Base-by-base conservation (phyloP, 2,797 vertebrate genomes). In the Allobates femoralis region DNA sequence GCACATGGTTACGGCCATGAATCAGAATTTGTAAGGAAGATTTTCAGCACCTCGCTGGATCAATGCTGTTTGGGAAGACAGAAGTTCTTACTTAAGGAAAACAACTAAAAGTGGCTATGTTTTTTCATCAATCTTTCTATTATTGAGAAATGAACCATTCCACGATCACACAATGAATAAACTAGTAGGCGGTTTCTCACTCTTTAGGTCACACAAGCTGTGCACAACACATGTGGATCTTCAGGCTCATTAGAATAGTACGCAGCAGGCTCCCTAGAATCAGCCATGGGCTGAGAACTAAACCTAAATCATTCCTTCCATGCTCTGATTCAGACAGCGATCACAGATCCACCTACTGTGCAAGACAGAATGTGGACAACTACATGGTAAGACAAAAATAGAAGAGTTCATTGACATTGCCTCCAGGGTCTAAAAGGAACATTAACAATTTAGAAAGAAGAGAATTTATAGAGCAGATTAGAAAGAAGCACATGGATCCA, bases 181-280 rank as follows among this genome's bases (percentile, higher is more conserved):
- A 12, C 23, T 15, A 58, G 32, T 32, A 58, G 28, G 7, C 37
- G 28, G 23, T 60, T 60, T 34, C 15, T 28, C 41, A 18, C 34
- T 79, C 14, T 26, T 62, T 46, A 62, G 34, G 23, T 64, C 78
- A 51, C 15, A 51, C 6, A 55, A 23, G 28, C 46, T 21, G 30
- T 21, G 16, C 15, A 78, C 7, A 76, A 74, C 41, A 82, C 51
- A 77, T 62, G 64, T 66, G 30, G 23, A 67, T 66, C 64, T 81
- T 30, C 50, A 53, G 19, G 1, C 58, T 86, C 60, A 32, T 66
- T 76, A 67, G 46, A 37, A 12, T 23, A 2, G 28, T 81, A 46
- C 73, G n/a, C 79, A 82, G 79, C 58, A 81, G 67, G 79, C 55
- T n/a, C 34, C 30, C 51, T 67, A 46, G 21, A 86, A 86, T 76